Conservation (phyloP, 1,140 invertebrate genomes). For the Probaryconus sp. region DNA sequence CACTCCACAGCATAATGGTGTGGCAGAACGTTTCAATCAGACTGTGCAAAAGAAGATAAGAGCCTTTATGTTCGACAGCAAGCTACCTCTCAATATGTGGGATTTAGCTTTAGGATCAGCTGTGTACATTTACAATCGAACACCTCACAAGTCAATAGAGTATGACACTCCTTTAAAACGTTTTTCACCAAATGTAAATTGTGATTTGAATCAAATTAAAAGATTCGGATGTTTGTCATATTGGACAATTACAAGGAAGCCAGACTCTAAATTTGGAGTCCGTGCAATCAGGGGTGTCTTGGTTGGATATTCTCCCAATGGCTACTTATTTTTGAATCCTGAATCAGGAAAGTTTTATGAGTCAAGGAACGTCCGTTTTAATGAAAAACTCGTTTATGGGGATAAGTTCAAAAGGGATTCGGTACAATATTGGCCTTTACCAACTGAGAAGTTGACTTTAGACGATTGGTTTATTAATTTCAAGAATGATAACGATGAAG, state of each 20-base stretch:
- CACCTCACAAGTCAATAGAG: conserved; percentile 26
- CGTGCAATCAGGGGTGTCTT: neutral
- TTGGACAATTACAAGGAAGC: conserved; percentile 7
- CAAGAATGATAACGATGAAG: too few species aligned
- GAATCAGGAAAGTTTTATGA: conserved; percentile 32
- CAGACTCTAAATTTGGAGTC: conserved; percentile 12
- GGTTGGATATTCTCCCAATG: conserved; percentile 38
- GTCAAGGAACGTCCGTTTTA: too few species aligned
- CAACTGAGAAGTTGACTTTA: too few species aligned
- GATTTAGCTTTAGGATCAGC: conserved; percentile 60
- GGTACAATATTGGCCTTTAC: too few species aligned
- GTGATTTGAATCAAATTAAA: conserved; percentile 14
- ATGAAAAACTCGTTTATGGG: too few species aligned
- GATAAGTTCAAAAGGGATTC: conserved; percentile 49
- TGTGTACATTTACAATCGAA: conserved; percentile 58
- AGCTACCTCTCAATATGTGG: conserved; percentile 61
- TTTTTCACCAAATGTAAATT: conserved; percentile 12
- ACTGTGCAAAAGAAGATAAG: conserved; percentile 18
- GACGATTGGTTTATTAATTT: too few species aligned
- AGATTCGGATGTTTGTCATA: conserved; percentile 32
- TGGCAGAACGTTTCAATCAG: conserved; percentile 55
- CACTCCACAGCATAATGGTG: conserved; percentile 49
- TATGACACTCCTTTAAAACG: conserved; percentile 54
- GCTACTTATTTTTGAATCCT: conserved; percentile 38
- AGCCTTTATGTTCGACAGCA: conserved; percentile 60